Percentiles rank a stretch among this genome's conserved stretches.
These are phyloP conservation scores for Chirona hameri DNA, from an alignment of 2,888 invertebrate species.

Conservation along the genomic window DNA sequence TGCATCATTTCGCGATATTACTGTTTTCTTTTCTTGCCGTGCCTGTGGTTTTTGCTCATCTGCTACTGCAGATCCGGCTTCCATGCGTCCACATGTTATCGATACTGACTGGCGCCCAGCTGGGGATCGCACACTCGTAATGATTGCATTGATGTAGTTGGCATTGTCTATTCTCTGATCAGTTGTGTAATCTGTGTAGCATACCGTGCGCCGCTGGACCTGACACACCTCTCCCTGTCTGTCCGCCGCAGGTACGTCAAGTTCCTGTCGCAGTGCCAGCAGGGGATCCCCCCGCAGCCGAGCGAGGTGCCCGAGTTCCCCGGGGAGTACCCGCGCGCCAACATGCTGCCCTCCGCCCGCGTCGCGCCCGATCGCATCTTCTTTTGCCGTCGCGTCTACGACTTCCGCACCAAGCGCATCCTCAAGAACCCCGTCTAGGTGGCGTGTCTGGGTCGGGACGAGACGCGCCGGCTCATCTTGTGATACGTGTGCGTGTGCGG, in stretches of 20 bases:
- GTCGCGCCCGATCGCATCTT: constrained; percentile 78
- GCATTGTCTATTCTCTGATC: no score
- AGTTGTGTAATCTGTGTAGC: no score
- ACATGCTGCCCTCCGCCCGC: constrained; percentile 58
- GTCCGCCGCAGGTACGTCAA: constrained; percentile 68
- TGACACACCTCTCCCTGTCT: background rate
- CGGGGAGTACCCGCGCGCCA: constrained; percentile 49
- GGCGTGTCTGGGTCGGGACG: background rate
- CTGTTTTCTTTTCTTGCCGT: no score
- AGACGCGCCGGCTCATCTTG: background rate
- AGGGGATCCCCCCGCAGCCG: constrained; percentile 62
- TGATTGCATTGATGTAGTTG: no score
- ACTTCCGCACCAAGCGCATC: constrained; percentile 81
- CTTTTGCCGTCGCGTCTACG: constrained; percentile 91
- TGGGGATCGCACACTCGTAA: no score
- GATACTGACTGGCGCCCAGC: no score
- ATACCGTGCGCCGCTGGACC: no score
- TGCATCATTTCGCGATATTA: no score
- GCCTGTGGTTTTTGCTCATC: no score
- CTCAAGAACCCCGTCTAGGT: constrained; percentile 50
- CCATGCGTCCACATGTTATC: no score
- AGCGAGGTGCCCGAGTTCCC: constrained; percentile 69
- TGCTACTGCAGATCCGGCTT: no score
- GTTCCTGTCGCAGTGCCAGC: constrained; percentile 70
- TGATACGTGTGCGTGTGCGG: background rate